These are phyloP conservation scores for Panurus biarmicus DNA, from an alignment of 2,113 vertebrate genomes.

Conservation along the genomic window DNA sequence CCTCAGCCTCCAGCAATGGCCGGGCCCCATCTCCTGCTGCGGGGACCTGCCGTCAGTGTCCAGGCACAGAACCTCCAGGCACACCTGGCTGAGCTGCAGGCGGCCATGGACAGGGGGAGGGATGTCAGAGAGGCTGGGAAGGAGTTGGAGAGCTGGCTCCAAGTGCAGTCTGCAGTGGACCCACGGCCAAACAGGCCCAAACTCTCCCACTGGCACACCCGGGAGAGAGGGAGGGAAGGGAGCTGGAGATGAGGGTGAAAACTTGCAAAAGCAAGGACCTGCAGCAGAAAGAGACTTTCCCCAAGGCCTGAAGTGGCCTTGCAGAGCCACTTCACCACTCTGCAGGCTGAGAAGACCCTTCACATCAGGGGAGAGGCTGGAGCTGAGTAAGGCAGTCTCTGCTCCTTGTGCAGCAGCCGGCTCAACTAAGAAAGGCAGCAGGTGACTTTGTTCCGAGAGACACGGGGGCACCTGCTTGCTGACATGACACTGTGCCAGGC, in stretches of 20 bases:
- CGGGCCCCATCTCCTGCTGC: rapidly evolving
- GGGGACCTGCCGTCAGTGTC: background rate
- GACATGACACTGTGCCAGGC: background rate
- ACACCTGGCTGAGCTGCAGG: background rate
- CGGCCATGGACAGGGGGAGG: background rate
- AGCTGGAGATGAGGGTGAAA: background rate
- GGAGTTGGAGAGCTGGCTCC: background rate
- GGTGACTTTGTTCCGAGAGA: background rate
- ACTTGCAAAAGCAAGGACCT: background rate
- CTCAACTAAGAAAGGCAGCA: background rate
- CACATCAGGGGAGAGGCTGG: background rate
- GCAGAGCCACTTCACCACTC: background rate
- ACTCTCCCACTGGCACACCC: background rate
- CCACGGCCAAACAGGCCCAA: background rate
- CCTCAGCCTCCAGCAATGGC: background rate
- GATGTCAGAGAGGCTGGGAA: too few relatives aligned
- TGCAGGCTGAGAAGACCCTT: background rate
- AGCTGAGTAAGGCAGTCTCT: background rate
- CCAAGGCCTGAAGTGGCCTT: background rate
- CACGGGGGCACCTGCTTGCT: rapidly evolving
- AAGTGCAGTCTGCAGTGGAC: rapidly evolving
- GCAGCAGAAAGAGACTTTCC: background rate
- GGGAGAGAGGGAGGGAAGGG: too few relatives aligned
- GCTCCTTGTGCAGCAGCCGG: rapidly evolving
- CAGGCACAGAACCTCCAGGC: background rate